A percentile compares a stretch with the other conserved stretches of the same genome.
Conservation (phyloP, 2,113 vertebrate genomes). For the Solea solea region DNA sequence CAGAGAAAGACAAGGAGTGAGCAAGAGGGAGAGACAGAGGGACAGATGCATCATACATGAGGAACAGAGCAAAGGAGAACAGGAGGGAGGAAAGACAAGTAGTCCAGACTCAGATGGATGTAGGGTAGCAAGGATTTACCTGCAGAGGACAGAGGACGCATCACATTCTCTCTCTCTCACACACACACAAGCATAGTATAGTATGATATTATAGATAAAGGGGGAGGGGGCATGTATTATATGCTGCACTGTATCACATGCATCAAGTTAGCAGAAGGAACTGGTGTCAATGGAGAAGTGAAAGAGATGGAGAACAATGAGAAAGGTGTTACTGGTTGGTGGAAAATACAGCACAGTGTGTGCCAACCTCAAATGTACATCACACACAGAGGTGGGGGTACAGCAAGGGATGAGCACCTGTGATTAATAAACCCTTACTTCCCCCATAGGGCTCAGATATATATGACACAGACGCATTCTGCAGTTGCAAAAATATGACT, state of each 20-base stretch:
- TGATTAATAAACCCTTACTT: slow-evolving; percentile 68
- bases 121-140: slow-evolving; percentile 79
- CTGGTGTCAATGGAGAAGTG: slow-evolving; percentile 57
- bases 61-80: slow-evolving; percentile 36
- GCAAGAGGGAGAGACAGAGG: slow-evolving; percentile 42
- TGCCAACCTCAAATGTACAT: slow-evolving; percentile 66
- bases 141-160: slow-evolving; percentile 75
- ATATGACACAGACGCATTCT: slow-evolving; percentile 59
- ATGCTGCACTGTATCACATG: slow-evolving; percentile 50
- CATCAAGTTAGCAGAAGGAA: slow-evolving; percentile 58
- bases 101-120: slow-evolving; percentile 45
- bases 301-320: slow-evolving; percentile 44
- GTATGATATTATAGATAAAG: background rate
- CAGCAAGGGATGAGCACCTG: slow-evolving; percentile 82
- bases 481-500: slow-evolving; percentile 88
- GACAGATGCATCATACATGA: slow-evolving; percentile 48
- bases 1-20: slow-evolving; percentile 35
- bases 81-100: slow-evolving; percentile 15
- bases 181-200: slow-evolving; percentile 3
- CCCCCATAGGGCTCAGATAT: slow-evolving; percentile 62
- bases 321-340: slow-evolving; percentile 34
- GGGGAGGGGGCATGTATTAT: slow-evolving; percentile 2
- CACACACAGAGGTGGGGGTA: slow-evolving; percentile 74
- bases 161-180: slow-evolving; percentile 36
- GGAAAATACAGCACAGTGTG: slow-evolving; percentile 16